These are phyloP conservation scores for Stegophylla sp. DNA, from an alignment of 2,888 invertebrate genomes.

Conservation along the genomic window DNA sequence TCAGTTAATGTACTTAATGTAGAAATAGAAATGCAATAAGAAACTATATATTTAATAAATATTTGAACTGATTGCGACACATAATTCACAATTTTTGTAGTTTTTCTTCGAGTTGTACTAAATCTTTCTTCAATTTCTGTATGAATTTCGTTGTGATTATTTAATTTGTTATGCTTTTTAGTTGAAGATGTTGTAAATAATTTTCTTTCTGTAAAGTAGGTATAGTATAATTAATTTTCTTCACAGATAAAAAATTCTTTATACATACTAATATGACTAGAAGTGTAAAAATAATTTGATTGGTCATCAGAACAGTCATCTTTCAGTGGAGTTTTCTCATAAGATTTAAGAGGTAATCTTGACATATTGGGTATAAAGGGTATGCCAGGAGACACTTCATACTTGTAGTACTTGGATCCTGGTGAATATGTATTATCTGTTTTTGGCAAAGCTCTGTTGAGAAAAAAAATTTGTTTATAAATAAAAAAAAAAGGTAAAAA, in stretches of 20 bases:
- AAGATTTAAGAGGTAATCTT: conserved; percentile 68
- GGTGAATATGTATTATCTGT: conserved; percentile 90
- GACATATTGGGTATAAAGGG: conserved; percentile 91
- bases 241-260: background rate
- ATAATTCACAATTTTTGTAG: background rate
- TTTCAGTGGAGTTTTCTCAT: conserved; percentile 52
- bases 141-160: conserved; percentile 4
- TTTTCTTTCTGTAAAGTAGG: conserved; percentile 39
- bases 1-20: background rate
- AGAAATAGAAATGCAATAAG: conserved; percentile 35
- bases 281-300: conserved; percentile 3
- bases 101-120: conserved; percentile 15
- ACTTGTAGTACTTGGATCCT: conserved; percentile 79
- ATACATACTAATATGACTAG: conserved; percentile 53
- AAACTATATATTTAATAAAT: conserved; percentile 30
- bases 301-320: conserved; percentile 3
- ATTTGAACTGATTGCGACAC: background rate
- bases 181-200: conserved; percentile 39
- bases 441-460: conserved; percentile 85
- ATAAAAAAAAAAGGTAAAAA: background rate
- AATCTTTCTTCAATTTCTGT: conserved; percentile 22
- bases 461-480: conserved; percentile 63
- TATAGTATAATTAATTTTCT: conserved; percentile 6
- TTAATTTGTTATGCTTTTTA: conserved; percentile 26
- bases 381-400: conserved; percentile 66